A percentile compares a stretch with the other conserved stretches of the same genome.
These are phyloP conservation scores for Masnerella sp. DNA, from an alignment of 2,888 invertebrate genomes.

Conservation along the genomic window DNA sequence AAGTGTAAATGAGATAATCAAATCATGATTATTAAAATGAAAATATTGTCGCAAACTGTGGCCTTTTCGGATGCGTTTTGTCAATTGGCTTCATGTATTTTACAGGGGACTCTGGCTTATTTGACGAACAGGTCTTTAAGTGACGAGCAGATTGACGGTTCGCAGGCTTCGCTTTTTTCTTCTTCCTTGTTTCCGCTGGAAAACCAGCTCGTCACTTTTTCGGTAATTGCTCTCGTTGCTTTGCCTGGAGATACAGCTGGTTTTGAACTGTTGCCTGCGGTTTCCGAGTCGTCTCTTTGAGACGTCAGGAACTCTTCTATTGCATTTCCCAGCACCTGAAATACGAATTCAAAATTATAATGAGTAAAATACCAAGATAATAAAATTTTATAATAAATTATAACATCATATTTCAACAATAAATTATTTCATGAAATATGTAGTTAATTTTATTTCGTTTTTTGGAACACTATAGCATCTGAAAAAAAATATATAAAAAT, in stretches of 20 bases:
- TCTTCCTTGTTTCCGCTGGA: constrained; percentile 82
- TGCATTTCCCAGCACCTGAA: constrained; percentile 85
- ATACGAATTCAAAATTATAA: background rate
- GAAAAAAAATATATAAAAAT: no score
- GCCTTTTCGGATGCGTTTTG: constrained; percentile 15
- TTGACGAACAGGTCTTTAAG: constrained; percentile 92
- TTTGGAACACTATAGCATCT: no score
- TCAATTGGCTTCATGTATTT: constrained; percentile 29
- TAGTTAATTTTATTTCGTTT: no score
- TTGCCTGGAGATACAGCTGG: constrained; percentile 75
- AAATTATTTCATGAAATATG: no score
- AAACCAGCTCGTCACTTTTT: constrained; percentile 74
- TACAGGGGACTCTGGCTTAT: constrained; percentile 76
- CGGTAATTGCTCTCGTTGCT: constrained; percentile 63
- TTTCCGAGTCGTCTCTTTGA: constrained; percentile 79
- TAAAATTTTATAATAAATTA: background rate
- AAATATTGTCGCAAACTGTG: no score
- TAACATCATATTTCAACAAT: background rate
- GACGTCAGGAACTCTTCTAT: constrained; percentile 88
- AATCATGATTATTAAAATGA: no score
- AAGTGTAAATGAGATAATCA: no score
- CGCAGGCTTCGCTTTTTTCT: constrained; percentile 84
- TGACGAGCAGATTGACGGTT: constrained; percentile 89
- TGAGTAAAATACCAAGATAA: no score
- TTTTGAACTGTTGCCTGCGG: constrained; percentile 69